Base-by-base conservation (phyloP, 2,113 vertebrate species). In the Amphiprion percula region DNA sequence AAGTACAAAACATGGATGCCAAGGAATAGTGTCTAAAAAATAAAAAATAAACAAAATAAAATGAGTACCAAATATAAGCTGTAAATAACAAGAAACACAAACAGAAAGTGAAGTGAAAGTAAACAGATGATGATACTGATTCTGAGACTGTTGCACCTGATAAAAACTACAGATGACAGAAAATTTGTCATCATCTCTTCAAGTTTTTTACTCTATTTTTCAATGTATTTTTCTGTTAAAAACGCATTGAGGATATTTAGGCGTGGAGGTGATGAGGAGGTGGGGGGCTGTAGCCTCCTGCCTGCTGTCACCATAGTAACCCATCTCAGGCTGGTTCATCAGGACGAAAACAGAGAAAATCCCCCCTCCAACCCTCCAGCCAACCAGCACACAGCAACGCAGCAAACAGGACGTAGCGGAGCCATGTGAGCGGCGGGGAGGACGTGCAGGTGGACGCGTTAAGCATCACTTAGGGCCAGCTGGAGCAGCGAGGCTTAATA, bases 291-390 rank as follows among this genome's bases (percentile, higher is more conserved):
- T 46, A 52, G 37, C 50, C 46, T 19, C 64, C 82, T 80, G 77
- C 58, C 61, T 78, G 56, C 85, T 62, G 84, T 91, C 87, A 68
- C 89, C 88, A 91, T 92, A 89, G 90, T 63, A 89, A 92, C 90
- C 41, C 24, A 81, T 84, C 73, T 79, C 73, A 75, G 68, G 68
- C 60, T 74, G 68, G 58, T 86, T 80, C 72, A 85, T 80, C 72
- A 65, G 87, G 80, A 87, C 88, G 84, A 84, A 84, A 91, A 90
- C 88, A 90, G 74, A 82, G 47, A 46, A 47, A 69, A 70, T 21
- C 21, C 66, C 56, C 30, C 37, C 6, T 41, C 52, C 68, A 70
- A 59, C 26, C 9, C 46, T 21, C 26, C 12, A 14, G 24, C 60
- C 10, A 47, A 53, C 53, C 50, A 21, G 50, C 44, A 75, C 73